Evolutionary conservation across 2,888 invertebrate species (phyloP).

Genomic region (Dryadula phaetusa): DNA sequence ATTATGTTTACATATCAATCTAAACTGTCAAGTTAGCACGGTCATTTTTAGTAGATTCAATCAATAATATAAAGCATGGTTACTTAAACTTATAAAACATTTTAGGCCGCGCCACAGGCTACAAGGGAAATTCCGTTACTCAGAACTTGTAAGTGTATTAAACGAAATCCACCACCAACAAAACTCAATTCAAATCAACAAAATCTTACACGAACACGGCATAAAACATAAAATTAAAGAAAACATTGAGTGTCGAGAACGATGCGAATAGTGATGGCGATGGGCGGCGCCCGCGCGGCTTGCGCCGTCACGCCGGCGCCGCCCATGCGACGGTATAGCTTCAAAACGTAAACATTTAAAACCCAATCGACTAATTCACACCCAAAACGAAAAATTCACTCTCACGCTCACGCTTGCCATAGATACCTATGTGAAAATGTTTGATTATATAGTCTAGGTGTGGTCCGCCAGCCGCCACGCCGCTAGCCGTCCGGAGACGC

Average conservation of each 20-base stretch:
- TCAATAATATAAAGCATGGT: slow-evolving; percentile 28
- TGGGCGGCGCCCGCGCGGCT: slow-evolving; percentile 75
- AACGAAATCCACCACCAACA: slow-evolving; percentile 85
- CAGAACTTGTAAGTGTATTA: slow-evolving; percentile 77
- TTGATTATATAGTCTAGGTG: slow-evolving; percentile 82
- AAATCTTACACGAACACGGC: slow-evolving; percentile 84
- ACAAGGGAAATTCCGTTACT: slow-evolving; percentile 53
- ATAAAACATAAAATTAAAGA: slow-evolving; percentile 79
- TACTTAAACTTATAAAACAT: slow-evolving; percentile 25
- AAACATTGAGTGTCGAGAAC: slow-evolving; percentile 82
- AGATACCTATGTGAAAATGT: slow-evolving; percentile 85
- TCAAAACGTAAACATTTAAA: slow-evolving; percentile 84
- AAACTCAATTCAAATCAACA: slow-evolving; percentile 82
- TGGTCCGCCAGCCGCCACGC: slow-evolving; percentile 78
- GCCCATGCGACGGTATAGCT: slow-evolving; percentile 79
- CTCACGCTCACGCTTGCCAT: slow-evolving; percentile 85
- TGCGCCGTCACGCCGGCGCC: slow-evolving; percentile 69
- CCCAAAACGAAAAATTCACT: slow-evolving; percentile 85
- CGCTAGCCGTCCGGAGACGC: slow-evolving; percentile 75
- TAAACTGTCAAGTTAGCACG: not conserved
- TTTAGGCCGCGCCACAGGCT: slow-evolving; percentile 49
- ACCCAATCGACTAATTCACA: slow-evolving; percentile 85
- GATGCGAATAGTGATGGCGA: slow-evolving; percentile 76
- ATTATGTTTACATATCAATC: slow-evolving; percentile 22
- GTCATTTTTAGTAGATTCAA: slow-evolving; percentile 32